Conservation (phyloP, 2,113 vertebrate species). For the Vulpes lagopus region DNA sequence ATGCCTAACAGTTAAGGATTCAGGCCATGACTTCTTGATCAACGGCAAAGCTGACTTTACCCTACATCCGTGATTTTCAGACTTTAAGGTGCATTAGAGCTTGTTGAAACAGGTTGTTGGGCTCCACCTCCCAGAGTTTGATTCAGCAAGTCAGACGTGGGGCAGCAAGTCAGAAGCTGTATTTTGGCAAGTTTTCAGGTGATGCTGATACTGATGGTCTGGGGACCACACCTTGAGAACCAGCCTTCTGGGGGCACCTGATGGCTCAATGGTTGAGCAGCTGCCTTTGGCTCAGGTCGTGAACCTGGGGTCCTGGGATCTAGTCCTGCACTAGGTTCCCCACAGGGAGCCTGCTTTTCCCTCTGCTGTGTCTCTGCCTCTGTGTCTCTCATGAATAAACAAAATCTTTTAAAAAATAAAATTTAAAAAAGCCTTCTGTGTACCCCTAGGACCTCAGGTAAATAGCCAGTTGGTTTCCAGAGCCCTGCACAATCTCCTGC, state of each 20-base stretch:
- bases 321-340: no score
- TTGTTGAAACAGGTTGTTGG: background rate
- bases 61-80: background rate
- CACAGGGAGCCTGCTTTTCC: no score
- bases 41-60: background rate
- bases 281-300: no score
- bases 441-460: background rate
- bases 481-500: background rate
- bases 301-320: no score
- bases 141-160: background rate
- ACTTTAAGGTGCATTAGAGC: background rate
- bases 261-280: no score
- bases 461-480: background rate
- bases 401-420: no score
- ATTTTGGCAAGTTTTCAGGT: background rate
- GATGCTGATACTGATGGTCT: background rate
- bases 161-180: background rate
- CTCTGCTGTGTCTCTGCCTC: no score
- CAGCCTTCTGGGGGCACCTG: no score
- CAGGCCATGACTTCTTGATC: background rate
- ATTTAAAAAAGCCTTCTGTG: no score
- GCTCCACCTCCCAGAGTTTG: background rate
- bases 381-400: no score
- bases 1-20: background rate
- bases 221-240: background rate